Evolutionary conservation across 2,888 invertebrate species (phyloP), one percentile per base, ranked within the genome.

Genomic region (Drosophila parthenogenetica): DNA sequence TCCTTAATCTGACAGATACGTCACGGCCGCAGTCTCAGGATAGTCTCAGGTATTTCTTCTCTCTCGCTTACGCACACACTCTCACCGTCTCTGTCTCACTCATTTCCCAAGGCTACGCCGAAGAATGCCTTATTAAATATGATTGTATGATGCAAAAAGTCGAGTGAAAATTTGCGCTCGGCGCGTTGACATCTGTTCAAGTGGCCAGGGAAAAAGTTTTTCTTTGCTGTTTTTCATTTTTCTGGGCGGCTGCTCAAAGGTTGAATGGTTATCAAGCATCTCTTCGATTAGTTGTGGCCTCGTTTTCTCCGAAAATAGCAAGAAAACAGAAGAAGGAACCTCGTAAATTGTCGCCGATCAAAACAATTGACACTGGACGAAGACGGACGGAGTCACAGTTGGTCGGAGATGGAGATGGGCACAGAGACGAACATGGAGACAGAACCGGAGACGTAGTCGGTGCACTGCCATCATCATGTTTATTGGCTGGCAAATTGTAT

Each of bases 1-100:
- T 79, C 84, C 87, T 70, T 89, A 89, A 90, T 87, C 87, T 87
- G 87, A 89, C 87, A 87, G 90, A 89, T 89, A 89, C 90, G 87
- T 87, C 87, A 87, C 87, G 84, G 87, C 65, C 59, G 53, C 68
- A 50, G 42, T 43, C 53, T 43, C 54, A 60, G 67, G 57, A 10
- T 54, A 29, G 45, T 49, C 51, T 46, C 48, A 42, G 35, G 16
- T 32, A 32, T 37, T 48, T 16, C n/a, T 13, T 7, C 14, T 42
- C 13, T 32, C 37, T 51, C 39, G 53, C 49, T 42, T 58, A 54
- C 39, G 57, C 43, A 46, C 51, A 67, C 58, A 17, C 46, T 42
- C 17, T 40, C 39, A 19, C 60, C 55, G 19, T 48, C 7, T 43
- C 3, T 11, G 14, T 51, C 11, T 22, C 22, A 37, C 35, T 35